These are phyloP conservation scores for Andrena trimmerana DNA, from an alignment of 2,888 invertebrate species.

Conservation along the genomic window DNA sequence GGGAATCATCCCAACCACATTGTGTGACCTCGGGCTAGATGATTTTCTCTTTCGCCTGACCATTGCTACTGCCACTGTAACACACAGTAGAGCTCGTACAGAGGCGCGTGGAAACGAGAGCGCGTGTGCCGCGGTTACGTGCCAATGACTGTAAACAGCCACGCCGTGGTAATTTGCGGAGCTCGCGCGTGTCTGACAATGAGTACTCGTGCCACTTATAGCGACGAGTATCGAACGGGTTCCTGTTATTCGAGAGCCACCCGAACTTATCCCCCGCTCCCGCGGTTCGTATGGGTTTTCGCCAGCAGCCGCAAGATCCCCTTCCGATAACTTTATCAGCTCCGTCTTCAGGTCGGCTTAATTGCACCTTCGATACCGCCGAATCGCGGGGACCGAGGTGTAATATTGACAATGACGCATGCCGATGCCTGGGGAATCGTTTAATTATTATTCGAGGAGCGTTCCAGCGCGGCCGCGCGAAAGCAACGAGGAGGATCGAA, in stretches of 20 bases:
- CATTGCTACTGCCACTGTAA: neutral
- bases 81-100: conserved; percentile 27
- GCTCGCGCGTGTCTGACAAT: conserved; percentile 58
- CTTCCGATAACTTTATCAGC: conserved; percentile 53
- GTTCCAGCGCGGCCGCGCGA: neutral
- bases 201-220: conserved; percentile 64
- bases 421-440: neutral
- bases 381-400: neutral
- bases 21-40: neutral
- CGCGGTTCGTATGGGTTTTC: conserved; percentile 31
- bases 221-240: conserved; percentile 66
- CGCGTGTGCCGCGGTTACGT: conserved; percentile 67
- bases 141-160: conserved; percentile 70
- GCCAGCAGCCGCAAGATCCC: conserved; percentile 10
- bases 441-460: conserved; percentile 21
- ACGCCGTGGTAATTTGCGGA: conserved; percentile 66
- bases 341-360: neutral
- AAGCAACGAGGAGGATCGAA: neutral
- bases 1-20: neutral
- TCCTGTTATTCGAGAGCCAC: conserved; percentile 54
- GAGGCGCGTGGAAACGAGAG: conserved; percentile 39
- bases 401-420: neutral
- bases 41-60: conserved; percentile 34
- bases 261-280: conserved; percentile 41
- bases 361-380: neutral